Evolutionary conservation across 2,888 invertebrate genomes (phyloP).

Genomic region (Bombyx huttoni): DNA sequence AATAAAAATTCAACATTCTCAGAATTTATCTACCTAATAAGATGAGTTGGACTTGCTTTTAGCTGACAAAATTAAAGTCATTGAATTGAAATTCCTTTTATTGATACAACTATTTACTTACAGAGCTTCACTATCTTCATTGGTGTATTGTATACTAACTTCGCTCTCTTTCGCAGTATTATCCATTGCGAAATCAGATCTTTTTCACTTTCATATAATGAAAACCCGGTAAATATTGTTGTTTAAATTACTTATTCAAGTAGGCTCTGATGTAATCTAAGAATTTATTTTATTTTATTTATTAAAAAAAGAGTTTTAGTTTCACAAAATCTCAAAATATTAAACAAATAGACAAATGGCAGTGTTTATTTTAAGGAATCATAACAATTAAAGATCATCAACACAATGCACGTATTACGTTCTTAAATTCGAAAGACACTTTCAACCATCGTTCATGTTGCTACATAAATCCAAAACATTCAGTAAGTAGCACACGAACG

Average conservation of each 20-base stretch:
- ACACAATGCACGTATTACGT: constrained; percentile 50
- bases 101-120: background rate
- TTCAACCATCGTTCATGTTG: constrained; percentile 26
- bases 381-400: constrained; percentile 60
- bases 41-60: no score
- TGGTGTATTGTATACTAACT: background rate
- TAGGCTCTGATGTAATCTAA: background rate
- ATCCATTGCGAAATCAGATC: background rate
- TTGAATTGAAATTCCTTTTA: no score
- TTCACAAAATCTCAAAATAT: constrained; percentile 1
- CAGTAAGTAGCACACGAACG: constrained; percentile 29
- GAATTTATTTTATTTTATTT: background rate
- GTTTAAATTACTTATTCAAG: background rate
- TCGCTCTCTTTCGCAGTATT: background rate
- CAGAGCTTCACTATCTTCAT: background rate
- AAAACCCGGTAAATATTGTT: background rate
- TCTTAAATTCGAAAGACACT: constrained; percentile 62
- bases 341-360: constrained; percentile 53
- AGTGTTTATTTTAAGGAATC: constrained; percentile 64
- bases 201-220: no score
- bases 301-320: background rate
- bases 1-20: no score
- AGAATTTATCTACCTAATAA: no score
- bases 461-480: constrained; percentile 24
- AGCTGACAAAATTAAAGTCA: no score